Conservation (phyloP, 2,888 invertebrate species). For the Andrena hattorfiana region DNA sequence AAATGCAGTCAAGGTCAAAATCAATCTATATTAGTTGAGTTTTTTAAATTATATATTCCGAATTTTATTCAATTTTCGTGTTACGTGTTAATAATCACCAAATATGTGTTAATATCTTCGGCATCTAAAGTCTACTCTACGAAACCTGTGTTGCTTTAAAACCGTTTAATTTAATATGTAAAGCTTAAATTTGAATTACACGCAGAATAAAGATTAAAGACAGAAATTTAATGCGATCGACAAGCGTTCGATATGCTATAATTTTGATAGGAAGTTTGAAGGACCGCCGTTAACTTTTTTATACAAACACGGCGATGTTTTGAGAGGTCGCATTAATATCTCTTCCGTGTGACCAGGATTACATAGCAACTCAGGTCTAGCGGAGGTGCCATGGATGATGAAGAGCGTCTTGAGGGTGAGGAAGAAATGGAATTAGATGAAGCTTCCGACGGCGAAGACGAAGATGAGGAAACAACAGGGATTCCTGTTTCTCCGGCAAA, state of each 20-base stretch:
- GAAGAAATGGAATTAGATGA: constrained; percentile 91
- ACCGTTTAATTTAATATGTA: not conserved
- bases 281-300: no score
- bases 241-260: no score
- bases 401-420: constrained; percentile 85
- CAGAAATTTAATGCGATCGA: no score
- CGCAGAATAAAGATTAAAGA: no score
- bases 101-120: no score
- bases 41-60: not conserved
- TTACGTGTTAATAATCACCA: not conserved
- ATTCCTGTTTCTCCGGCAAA: constrained; percentile 86
- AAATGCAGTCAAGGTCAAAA: constrained; percentile 34
- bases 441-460: constrained; percentile 91
- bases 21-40: not conserved
- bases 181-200: not conserved
- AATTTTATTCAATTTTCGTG: constrained; percentile 11
- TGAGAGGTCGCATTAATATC: not conserved
- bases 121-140: not conserved
- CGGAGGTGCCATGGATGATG: constrained; percentile 83
- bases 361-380: constrained; percentile 67
- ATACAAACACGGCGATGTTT: no score
- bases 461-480: constrained; percentile 88
- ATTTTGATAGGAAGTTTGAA: no score
- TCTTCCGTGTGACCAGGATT: constrained; percentile 32
- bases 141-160: not conserved